phyloP scores from a whole-genome alignment of 2,113 vertebrate species.

The Thunnus maccoyii region DNA sequence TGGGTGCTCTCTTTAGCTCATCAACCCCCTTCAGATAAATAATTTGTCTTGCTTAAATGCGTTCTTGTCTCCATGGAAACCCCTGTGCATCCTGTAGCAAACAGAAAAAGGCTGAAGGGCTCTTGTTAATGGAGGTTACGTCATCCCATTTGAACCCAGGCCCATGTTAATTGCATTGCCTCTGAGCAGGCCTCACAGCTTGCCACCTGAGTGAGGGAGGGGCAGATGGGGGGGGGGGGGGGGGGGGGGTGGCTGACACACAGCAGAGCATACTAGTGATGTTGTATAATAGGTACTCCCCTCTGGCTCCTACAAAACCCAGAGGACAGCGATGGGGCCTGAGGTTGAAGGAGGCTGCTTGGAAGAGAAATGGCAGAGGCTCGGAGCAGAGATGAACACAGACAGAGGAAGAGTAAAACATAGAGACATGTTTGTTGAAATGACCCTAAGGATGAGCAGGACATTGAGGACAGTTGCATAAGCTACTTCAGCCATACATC shows the following conservation, averaged over 20 bases:
- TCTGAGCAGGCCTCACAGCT: neutral
- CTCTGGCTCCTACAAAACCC: neutral
- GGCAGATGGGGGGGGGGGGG: no score
- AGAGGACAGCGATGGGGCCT: neutral
- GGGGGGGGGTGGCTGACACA: no score
- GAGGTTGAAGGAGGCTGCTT: neutral
- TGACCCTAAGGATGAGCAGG: neutral
- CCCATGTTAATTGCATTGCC: slow-evolving; percentile 5
- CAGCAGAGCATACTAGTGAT: neutral
- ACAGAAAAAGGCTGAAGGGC: slow-evolving; percentile 14
- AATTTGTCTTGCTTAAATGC: slow-evolving; percentile 43
- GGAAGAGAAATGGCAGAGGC: neutral
- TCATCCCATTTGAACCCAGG: slow-evolving; percentile 36
- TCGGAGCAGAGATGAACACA: neutral
- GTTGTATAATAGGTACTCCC: neutral
- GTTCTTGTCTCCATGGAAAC: slow-evolving; percentile 25
- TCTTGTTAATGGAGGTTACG: slow-evolving; percentile 27
- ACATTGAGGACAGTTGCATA: slow-evolving; percentile 34
- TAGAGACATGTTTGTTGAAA: slow-evolving; percentile 12
- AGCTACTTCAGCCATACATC: slow-evolving; percentile 25
- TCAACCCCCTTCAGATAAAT: slow-evolving; percentile 17
- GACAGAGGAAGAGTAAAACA: neutral
- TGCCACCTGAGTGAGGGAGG: slow-evolving; percentile 1
- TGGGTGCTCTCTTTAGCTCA: slow-evolving; percentile 8
- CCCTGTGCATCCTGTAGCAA: neutral